Evolutionary conservation across 2,797 vertebrate species (phyloP), one percentile per base, ranked within the genome.

Genomic region (Parauchenoglanis ngamensis): DNA sequence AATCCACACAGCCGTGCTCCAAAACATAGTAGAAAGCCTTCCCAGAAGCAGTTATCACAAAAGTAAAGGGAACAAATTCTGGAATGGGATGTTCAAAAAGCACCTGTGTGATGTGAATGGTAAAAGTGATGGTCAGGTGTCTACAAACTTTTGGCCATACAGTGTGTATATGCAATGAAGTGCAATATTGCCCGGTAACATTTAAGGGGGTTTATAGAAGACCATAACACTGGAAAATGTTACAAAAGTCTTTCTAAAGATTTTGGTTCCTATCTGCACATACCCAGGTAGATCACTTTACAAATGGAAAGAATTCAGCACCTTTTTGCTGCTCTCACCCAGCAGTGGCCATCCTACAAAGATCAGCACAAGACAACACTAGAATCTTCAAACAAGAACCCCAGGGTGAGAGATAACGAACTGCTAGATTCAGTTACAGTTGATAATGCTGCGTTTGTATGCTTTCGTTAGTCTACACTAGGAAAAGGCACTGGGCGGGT

Each of bases 301-400:
- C 81, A 35, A 31, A 54, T 49, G 25, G 17, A 75, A 85, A 56
- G 54, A 59, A 85, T 61, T 31, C 7, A 46, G 56, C 84, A 85
- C 83, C 10, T 76, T 59, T 83, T 46, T 28, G 2, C 63, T 83
- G 28, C 28, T 68, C 63, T 83, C 19, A 31, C 63, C 10, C 56
- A 85, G 70, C 84, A 52, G 84, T 76, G 40, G 56, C 40, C 56
- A 61, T 61, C 56, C 23, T 49, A 25, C 40, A 76, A 73, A 85
- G 70, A 63, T 76, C 84, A 85, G 23, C 35, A 75, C 35, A 75
- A 21, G 68, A 73, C 52, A 85, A 49, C 84, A 85, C 63, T 83
- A 54, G 63, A 54, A 68, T 54, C 63, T 67, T 83, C 23, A 54
- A 52, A 83, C 63, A 83, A 65, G 65, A 54, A 25, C 85, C 85